phyloP scores from a whole-genome alignment of 2,888 invertebrate genomes.

The Microctonus brassicae region DNA sequence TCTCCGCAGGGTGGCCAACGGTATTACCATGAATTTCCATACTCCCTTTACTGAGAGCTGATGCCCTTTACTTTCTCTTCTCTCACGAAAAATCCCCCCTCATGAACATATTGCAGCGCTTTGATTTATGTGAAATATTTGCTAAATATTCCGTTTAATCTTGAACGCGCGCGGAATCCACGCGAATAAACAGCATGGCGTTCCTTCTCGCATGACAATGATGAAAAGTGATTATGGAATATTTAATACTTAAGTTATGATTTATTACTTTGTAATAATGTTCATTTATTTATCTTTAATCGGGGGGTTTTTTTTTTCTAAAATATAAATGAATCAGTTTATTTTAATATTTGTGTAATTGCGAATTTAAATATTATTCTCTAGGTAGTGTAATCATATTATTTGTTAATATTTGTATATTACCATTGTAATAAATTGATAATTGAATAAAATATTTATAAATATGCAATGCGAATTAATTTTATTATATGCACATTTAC shows the following conservation, averaged over 20 bases:
- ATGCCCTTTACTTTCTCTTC: constrained; percentile 2
- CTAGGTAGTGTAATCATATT: too few species aligned
- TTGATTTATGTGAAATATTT: constrained; percentile 68
- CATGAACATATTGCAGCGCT: constrained; percentile 66
- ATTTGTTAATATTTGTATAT: too few species aligned
- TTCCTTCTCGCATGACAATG: constrained; percentile 25
- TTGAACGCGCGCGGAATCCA: constrained; percentile 53
- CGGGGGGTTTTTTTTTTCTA: too few species aligned
- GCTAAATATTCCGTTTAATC: constrained; percentile 67
- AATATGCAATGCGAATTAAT: too few species aligned
- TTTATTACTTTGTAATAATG: not conserved
- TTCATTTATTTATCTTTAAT: not conserved
- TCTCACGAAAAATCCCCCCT: constrained; percentile 45
- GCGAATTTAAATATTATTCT: too few species aligned
- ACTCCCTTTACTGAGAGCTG: constrained; percentile 49
- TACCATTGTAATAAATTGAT: too few species aligned
- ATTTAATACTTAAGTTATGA: not conserved
- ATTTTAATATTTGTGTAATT: too few species aligned
- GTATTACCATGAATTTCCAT: constrained; percentile 68
- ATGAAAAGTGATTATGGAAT: not conserved
- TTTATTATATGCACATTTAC: too few species aligned
- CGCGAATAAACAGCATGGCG: constrained; percentile 43
- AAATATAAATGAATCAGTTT: too few species aligned
- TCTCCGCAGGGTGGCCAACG: constrained; percentile 59
- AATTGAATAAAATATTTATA: not conserved